Conservation (phyloP, 2,113 vertebrate genomes). For the Electrona antarctica region DNA sequence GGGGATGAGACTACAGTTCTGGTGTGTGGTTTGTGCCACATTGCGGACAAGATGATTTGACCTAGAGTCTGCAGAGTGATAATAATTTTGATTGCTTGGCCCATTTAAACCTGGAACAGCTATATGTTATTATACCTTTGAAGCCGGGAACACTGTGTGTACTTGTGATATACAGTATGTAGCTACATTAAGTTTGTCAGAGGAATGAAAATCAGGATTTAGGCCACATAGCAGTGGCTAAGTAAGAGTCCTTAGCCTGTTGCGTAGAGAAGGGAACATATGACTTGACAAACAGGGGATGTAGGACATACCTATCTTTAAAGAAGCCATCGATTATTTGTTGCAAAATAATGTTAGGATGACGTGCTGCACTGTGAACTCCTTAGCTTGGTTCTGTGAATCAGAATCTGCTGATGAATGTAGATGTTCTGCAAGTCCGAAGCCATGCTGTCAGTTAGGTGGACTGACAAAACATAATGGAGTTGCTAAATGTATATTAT, state of each 20-base stretch:
- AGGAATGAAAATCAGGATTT: too few species aligned
- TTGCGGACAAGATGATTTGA: not conserved
- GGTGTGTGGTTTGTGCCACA: not conserved
- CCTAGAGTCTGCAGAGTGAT: conserved; percentile 1
- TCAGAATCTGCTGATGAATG: not conserved
- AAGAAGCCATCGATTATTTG: conserved; percentile 31
- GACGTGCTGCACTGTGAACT: not conserved
- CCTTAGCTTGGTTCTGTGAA: not conserved
- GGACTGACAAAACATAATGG: not conserved
- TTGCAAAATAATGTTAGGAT: conserved; percentile 8
- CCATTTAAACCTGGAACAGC: too few species aligned
- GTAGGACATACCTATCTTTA: not conserved
- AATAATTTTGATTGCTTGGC: conserved; percentile 20
- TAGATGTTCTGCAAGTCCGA: not conserved
- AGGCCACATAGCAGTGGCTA: too few species aligned
- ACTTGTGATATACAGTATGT: too few species aligned
- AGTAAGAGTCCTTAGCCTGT: not conserved
- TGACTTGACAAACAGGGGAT: conserved; percentile 20
- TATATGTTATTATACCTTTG: too few species aligned
- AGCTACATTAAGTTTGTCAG: too few species aligned
- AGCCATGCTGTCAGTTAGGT: not conserved
- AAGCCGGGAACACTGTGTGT: not conserved
- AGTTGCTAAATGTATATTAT: conserved; percentile 27
- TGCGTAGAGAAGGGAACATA: conserved; percentile 4
- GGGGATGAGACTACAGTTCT: conserved; percentile 10